These are phyloP conservation scores for Pelecanus crispus DNA, from an alignment of 2,113 vertebrate species.

Conservation along the genomic window DNA sequence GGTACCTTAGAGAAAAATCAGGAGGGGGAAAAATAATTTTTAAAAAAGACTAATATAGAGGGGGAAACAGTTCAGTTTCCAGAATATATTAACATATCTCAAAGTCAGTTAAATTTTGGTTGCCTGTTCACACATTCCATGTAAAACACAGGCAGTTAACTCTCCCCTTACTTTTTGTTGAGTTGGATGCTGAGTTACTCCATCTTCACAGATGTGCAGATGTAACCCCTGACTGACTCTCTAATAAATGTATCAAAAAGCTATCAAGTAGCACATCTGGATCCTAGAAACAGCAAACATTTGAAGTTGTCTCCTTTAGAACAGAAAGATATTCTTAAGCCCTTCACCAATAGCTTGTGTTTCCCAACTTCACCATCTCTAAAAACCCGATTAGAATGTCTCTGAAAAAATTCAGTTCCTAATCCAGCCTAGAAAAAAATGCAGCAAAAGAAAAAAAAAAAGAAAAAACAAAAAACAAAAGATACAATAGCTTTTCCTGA, in stretches of 20 bases:
- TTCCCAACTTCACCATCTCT: background rate
- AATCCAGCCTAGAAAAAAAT: background rate
- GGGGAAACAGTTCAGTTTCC: background rate
- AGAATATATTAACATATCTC: background rate
- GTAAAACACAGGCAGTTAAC: accelerated
- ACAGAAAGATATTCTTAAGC: background rate
- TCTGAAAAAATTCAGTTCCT: background rate
- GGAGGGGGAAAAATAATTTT: too few relatives aligned
- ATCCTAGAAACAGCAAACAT: background rate
- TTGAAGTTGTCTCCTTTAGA: background rate
- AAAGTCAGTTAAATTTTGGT: background rate
- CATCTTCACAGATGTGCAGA: background rate
- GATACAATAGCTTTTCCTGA: background rate
- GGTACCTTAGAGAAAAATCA: background rate
- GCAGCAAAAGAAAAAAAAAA: background rate
- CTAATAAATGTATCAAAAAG: background rate
- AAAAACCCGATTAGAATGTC: background rate
- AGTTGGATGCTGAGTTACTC: background rate
- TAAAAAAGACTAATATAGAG: background rate
- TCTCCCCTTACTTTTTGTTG: background rate
- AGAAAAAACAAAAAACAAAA: too few relatives aligned
- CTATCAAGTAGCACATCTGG: background rate
- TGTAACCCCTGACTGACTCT: background rate
- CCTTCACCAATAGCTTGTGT: background rate
- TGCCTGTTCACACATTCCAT: background rate